A percentile compares a stretch with the other conserved stretches of the same genome.
These are phyloP conservation scores for Cheilosia soror DNA, from an alignment of 2,888 invertebrate genomes.

Conservation along the genomic window DNA sequence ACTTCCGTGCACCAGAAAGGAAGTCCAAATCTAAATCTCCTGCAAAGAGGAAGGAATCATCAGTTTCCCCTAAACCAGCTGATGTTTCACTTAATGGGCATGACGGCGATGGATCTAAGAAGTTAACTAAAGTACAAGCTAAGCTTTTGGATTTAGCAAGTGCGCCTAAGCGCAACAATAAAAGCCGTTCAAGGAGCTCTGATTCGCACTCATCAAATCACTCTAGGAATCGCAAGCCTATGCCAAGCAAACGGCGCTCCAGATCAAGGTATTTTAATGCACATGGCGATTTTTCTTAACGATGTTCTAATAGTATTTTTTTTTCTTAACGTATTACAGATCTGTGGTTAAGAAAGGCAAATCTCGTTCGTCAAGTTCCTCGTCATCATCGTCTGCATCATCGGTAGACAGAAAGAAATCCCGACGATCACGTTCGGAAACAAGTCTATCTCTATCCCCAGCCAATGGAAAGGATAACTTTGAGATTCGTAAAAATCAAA, in stretches of 20 bases:
- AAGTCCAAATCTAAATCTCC: slow-evolving; percentile 79
- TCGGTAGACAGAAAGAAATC: slow-evolving; percentile 81
- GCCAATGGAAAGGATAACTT: slow-evolving; percentile 86
- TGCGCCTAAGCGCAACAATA: slow-evolving; percentile 80
- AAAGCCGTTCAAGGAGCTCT: slow-evolving; percentile 77
- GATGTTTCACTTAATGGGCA: slow-evolving; percentile 61
- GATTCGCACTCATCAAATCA: slow-evolving; percentile 71
- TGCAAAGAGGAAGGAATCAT: slow-evolving; percentile 74
- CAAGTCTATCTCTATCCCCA: slow-evolving; percentile 82
- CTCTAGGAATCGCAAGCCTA: slow-evolving; percentile 65
- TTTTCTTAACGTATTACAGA: slow-evolving; percentile 70
- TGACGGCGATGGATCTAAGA: slow-evolving; percentile 74
- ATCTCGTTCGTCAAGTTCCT: slow-evolving; percentile 79
- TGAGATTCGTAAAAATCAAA: slow-evolving; percentile 90
- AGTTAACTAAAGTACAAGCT: slow-evolving; percentile 86
- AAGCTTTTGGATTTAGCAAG: slow-evolving; percentile 86
- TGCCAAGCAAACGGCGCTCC: slow-evolving; percentile 51
- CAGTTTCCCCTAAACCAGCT: slow-evolving; percentile 52
- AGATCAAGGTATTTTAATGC: slow-evolving; percentile 60
- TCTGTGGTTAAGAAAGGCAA: slow-evolving; percentile 78
- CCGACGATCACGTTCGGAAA: slow-evolving; percentile 82
- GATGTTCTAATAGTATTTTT: background rate
- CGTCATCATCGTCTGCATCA: slow-evolving; percentile 78
- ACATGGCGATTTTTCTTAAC: background rate
- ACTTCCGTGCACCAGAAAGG: slow-evolving; percentile 76